A percentile compares a stretch with the other conserved stretches of the same genome.
Evolutionary conservation across 2,113 vertebrate genomes (phyloP).

Genomic region (Sminthopsis crassicaudata): DNA sequence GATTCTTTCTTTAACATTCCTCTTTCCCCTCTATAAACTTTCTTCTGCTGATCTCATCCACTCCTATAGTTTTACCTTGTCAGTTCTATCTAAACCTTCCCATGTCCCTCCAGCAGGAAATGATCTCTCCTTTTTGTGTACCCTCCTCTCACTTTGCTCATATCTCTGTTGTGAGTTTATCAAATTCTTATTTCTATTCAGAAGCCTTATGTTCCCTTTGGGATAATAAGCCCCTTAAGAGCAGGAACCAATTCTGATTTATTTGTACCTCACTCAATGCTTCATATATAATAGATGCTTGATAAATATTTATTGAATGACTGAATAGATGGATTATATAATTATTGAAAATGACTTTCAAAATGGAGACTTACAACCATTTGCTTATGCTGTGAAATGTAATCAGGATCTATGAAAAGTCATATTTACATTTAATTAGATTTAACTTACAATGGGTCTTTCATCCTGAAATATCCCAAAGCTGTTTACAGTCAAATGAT

Average conservation of each 20-base stretch:
- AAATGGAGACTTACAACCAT: background rate
- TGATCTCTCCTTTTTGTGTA: background rate
- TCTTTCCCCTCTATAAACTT: background rate
- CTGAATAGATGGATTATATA: background rate
- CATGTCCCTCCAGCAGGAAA: background rate
- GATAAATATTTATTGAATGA: background rate
- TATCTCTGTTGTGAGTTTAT: background rate
- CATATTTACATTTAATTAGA: background rate
- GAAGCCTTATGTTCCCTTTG: background rate
- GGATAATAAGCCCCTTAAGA: background rate
- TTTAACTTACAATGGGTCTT: constrained; percentile 15
- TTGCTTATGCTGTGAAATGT: constrained; percentile 29
- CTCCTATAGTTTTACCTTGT: background rate
- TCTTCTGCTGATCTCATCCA: background rate
- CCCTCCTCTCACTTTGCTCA: background rate
- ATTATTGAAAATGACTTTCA: constrained; percentile 20
- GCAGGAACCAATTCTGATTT: background rate
- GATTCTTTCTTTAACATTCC: background rate
- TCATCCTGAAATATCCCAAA: constrained; percentile 39
- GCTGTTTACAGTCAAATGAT: constrained; percentile 51
- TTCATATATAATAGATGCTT: background rate
- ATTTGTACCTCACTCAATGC: background rate
- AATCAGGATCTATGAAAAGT: constrained; percentile 12
- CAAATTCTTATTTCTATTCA: background rate
- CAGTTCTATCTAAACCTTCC: background rate